phyloP scores from a whole-genome alignment of 1,140 invertebrate species.

The Lucilia sericata region DNA sequence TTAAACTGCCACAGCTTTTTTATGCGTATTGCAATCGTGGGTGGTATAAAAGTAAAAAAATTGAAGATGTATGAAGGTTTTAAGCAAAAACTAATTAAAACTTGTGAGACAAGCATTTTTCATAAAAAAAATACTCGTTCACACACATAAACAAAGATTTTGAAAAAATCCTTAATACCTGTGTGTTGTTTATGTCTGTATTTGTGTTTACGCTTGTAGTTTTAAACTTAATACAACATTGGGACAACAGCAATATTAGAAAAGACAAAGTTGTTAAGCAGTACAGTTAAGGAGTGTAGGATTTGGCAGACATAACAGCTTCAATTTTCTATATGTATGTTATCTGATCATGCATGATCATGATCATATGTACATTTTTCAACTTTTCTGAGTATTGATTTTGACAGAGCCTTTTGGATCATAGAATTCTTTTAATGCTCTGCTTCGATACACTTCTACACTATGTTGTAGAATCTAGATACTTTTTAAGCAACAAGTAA shows the following conservation, averaged over 20 bases:
- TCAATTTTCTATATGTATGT: too few relatives aligned
- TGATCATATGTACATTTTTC: too few relatives aligned
- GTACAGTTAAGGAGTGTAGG: background rate
- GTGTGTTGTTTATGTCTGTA: slow-evolving; percentile 34
- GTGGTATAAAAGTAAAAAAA: background rate
- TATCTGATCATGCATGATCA: too few relatives aligned
- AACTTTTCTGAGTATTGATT: too few relatives aligned
- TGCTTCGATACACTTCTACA: background rate
- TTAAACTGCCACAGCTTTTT: background rate
- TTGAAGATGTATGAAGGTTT: slow-evolving; percentile 30
- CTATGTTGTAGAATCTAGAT: background rate
- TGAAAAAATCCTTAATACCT: slow-evolving; percentile 33
- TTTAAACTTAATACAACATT: slow-evolving; percentile 30
- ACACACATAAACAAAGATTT: background rate
- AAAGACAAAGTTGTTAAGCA: background rate
- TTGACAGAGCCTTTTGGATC: too few relatives aligned
- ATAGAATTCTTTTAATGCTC: background rate
- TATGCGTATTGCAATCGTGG: background rate
- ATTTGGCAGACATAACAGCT: background rate
- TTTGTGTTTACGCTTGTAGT: slow-evolving; percentile 29
- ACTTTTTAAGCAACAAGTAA: slow-evolving; percentile 43
- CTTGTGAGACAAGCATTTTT: slow-evolving; percentile 45
- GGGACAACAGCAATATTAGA: background rate
- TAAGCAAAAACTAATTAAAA: slow-evolving; percentile 47
- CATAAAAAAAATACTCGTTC: background rate